phyloP scores from a whole-genome alignment of 1,140 invertebrate species.

The Cheumatopsyche charites region DNA sequence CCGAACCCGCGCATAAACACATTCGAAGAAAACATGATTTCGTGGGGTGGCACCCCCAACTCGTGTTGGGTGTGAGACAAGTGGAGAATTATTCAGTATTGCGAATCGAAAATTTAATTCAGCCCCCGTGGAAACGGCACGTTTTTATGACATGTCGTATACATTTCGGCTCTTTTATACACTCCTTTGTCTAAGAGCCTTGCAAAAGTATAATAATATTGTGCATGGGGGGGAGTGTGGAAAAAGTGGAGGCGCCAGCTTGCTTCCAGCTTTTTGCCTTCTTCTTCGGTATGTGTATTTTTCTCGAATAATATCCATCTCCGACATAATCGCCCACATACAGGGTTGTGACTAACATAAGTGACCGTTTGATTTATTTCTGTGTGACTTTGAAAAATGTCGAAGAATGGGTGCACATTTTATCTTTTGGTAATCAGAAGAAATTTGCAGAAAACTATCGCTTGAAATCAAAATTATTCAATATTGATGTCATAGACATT shows the following conservation, averaged over 20 bases:
- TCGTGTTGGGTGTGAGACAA: neutral
- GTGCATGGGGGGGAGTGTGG: neutral
- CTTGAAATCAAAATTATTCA: no score
- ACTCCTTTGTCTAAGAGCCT: constrained; percentile 26
- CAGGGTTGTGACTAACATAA: no score
- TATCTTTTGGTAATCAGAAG: no score
- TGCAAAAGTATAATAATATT: no score
- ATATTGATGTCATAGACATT: no score
- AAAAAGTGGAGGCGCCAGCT: constrained; percentile 1
- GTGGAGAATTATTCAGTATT: constrained; percentile 23
- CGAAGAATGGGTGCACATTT: neutral
- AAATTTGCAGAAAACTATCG: no score
- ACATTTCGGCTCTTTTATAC: constrained; percentile 26
- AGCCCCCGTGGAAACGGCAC: constrained; percentile 40
- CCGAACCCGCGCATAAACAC: no score
- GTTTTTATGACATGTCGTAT: constrained; percentile 42
- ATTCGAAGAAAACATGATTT: neutral
- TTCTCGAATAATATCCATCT: constrained; percentile 12
- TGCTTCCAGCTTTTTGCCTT: neutral
- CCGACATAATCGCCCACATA: neutral
- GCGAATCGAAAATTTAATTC: constrained; percentile 46
- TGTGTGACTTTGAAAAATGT: no score
- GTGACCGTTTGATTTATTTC: no score
- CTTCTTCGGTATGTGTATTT: neutral
- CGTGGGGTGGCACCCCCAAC: neutral